Percentiles rank a stretch among this genome's conserved stretches.
Evolutionary conservation across 2,888 invertebrate genomes (phyloP).

Genomic region (Aelia acuminata): DNA sequence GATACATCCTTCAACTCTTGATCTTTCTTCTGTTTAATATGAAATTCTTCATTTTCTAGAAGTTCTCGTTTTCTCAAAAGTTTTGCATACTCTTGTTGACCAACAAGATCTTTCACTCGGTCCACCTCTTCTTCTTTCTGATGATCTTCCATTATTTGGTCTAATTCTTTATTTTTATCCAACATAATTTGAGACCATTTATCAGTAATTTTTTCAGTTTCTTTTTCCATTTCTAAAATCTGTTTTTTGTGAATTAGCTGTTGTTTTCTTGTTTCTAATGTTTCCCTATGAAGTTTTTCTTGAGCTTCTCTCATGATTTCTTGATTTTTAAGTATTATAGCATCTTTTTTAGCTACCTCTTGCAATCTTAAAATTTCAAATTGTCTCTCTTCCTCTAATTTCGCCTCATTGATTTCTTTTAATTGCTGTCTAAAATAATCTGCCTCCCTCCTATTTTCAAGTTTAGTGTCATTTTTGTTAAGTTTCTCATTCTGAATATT

Average conservation of each 20-base stretch:
- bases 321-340: neutral
- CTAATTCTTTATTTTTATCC: slow-evolving; percentile 41
- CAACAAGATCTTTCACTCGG: slow-evolving; percentile 27
- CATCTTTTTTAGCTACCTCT: slow-evolving; percentile 49
- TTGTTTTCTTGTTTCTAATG: slow-evolving; percentile 54
- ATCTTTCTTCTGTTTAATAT: neutral
- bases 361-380: slow-evolving; percentile 40
- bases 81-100: slow-evolving; percentile 7
- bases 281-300: slow-evolving; percentile 59
- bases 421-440: slow-evolving; percentile 54
- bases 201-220: slow-evolving; percentile 10
- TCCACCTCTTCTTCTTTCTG: neutral
- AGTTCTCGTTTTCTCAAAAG: slow-evolving; percentile 6
- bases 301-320: neutral
- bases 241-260: slow-evolving; percentile 49
- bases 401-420: slow-evolving; percentile 26
- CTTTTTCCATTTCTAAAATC: slow-evolving; percentile 12
- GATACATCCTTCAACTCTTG: neutral
- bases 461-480: neutral
- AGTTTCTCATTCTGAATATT: slow-evolving; percentile 23
- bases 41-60: slow-evolving; percentile 12
- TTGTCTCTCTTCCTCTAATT: slow-evolving; percentile 53
- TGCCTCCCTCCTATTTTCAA: slow-evolving; percentile 43
- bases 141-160: neutral
- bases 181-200: slow-evolving; percentile 12